phyloP scores from a whole-genome alignment of 2,888 invertebrate genomes.

The Orthonevra nobilis region DNA sequence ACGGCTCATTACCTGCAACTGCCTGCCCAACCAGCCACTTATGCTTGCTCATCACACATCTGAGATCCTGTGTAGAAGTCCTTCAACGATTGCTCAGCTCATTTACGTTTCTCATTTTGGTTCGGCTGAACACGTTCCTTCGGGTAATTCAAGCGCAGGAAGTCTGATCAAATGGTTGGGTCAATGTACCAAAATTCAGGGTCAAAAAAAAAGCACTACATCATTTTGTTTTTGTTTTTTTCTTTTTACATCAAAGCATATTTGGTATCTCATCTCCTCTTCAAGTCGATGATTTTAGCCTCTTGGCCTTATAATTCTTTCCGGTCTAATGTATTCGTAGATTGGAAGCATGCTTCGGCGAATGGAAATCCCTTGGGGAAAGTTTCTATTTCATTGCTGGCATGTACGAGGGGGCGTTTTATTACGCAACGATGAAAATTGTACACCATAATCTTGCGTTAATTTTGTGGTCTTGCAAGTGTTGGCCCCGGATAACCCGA shows the following conservation, averaged over 20 bases:
- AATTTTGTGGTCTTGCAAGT: constrained; percentile 48
- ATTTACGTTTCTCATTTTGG: constrained; percentile 49
- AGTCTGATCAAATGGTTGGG: constrained; percentile 4
- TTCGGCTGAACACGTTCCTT: constrained; percentile 43
- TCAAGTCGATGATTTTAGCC: constrained; percentile 60
- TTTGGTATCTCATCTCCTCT: constrained; percentile 40
- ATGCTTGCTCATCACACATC: constrained; percentile 27
- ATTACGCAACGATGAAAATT: constrained; percentile 44
- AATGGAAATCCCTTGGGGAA: constrained; percentile 39
- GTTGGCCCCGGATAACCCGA: background rate
- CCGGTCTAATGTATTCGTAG: constrained; percentile 41
- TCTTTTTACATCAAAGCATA: constrained; percentile 12
- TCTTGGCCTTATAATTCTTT: constrained; percentile 52
- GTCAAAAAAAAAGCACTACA: constrained; percentile 40
- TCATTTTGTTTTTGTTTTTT: constrained; percentile 16
- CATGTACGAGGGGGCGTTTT: constrained; percentile 33
- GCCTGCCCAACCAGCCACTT: background rate
- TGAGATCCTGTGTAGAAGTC: constrained; percentile 24
- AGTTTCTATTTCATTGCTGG: constrained; percentile 25
- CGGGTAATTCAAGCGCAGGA: constrained; percentile 47
- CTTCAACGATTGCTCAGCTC: constrained; percentile 22
- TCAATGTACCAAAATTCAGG: constrained; percentile 38
- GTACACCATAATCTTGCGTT: constrained; percentile 54
- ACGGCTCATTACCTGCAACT: constrained; percentile 15
- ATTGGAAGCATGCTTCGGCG: constrained; percentile 22